Conservation (phyloP, 2,888 invertebrate genomes). For the Nycteola revayana region DNA sequence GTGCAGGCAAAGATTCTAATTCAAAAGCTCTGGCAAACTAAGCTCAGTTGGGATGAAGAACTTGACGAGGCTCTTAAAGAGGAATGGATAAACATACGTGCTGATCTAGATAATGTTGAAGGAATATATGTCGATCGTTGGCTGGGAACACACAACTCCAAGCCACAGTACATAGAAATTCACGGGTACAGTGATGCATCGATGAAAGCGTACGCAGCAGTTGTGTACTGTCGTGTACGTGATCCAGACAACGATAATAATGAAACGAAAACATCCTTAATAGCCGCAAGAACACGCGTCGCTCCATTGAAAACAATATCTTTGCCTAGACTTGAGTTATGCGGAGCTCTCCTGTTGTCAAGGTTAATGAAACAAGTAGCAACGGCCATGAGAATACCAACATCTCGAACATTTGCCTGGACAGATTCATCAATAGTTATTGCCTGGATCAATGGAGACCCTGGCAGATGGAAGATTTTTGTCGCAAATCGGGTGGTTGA, state of each 20-base stretch:
- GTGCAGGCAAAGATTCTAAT: constrained; percentile 16
- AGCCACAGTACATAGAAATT: not conserved
- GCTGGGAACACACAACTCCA: constrained; percentile 1
- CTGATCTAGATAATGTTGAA: constrained; percentile 12
- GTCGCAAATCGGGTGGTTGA: constrained; percentile 26
- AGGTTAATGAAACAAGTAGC: constrained; percentile 2
- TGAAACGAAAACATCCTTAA: no score
- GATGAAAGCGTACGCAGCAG: constrained; percentile 6
- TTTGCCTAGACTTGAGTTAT: no score
- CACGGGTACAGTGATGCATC: no score
- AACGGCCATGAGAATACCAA: constrained; percentile 5
- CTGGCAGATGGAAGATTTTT: constrained; percentile 26
- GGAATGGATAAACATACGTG: constrained; percentile 14
- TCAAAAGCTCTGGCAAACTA: constrained; percentile 18
- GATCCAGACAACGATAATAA: no score
- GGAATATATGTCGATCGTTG: constrained; percentile 9
- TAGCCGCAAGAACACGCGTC: constrained; percentile 3
- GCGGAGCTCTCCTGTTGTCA: constrained; percentile 1
- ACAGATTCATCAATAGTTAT: constrained; percentile 32
- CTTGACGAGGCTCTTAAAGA: constrained; percentile 2
- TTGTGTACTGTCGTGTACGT: no score
- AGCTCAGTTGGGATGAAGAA: constrained; percentile 18
- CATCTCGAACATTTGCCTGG: constrained; percentile 24
- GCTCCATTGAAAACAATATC: constrained; percentile 4
- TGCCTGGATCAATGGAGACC: constrained; percentile 29